These are phyloP conservation scores for Epizoanthus stellaris DNA, from an alignment of 92 coral and sea anemone genomes.

Conservation along the genomic window DNA sequence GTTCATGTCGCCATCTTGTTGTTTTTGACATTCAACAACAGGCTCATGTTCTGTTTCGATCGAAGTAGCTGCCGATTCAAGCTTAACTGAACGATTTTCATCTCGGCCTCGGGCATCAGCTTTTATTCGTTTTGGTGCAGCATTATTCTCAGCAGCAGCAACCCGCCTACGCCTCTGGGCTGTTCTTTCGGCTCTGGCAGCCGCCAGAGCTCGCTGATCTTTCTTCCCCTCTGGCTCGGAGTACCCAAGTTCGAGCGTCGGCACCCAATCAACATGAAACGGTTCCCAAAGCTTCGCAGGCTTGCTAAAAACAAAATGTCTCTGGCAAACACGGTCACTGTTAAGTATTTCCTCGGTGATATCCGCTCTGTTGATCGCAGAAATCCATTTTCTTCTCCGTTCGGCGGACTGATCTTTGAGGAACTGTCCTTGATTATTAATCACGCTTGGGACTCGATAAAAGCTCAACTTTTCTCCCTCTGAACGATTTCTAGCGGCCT, in stretches of 20 bases:
- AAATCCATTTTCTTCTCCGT: conserved; percentile 46
- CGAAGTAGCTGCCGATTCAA: too few species aligned
- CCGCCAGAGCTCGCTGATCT: background rate
- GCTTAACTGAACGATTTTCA: too few species aligned
- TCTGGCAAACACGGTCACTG: conserved; percentile 48
- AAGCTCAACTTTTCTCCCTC: conserved; percentile 40
- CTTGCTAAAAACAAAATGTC: conserved; percentile 43
- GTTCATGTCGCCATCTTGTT: too few species aligned
- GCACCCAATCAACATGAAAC: conserved; percentile 50
- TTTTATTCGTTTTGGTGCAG: too few species aligned
- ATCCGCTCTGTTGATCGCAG: conserved; percentile 50
- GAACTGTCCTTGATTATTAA: conserved; percentile 45
- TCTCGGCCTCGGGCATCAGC: too few species aligned
- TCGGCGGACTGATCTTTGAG: conserved; percentile 32
- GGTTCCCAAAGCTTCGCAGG: conserved; percentile 53
- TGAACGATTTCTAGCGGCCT: too few species aligned
- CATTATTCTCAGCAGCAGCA: too few species aligned
- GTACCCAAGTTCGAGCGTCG: conserved; percentile 25
- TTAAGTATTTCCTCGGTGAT: conserved; percentile 40
- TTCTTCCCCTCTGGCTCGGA: conserved; percentile 21
- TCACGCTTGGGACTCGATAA: conserved; percentile 52
- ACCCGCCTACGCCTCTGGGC: background rate
- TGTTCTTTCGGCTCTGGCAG: conserved; percentile 14
- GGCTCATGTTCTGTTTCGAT: too few species aligned
- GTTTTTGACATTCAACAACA: too few species aligned